Conservation (phyloP, 2,797 vertebrate genomes). For the Delichon dasypus region DNA sequence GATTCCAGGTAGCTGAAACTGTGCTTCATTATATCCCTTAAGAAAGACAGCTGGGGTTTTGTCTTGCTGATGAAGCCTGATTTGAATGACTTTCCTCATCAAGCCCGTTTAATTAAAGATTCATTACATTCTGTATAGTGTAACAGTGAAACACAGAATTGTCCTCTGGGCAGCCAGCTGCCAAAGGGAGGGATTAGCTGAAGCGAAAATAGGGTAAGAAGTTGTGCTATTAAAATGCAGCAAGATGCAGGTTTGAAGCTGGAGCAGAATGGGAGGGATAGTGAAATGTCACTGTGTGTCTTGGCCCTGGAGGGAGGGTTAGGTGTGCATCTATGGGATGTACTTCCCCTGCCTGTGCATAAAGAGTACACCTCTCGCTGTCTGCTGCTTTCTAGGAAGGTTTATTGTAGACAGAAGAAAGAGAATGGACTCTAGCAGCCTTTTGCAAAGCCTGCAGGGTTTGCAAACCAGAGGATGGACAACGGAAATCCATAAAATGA, state of each 20-base stretch:
- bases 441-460: neutral
- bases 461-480: neutral
- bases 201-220: neutral
- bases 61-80: slow-evolving; percentile 32
- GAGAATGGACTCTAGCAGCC: neutral
- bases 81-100: slow-evolving; percentile 54
- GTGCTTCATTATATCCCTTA: neutral
- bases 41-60: slow-evolving; percentile 42
- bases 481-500: neutral
- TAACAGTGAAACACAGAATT: neutral
- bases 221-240: neutral
- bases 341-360: neutral
- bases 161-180: slow-evolving; percentile 8
- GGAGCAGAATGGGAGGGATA: neutral
- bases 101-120: slow-evolving; percentile 52
- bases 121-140: slow-evolving; percentile 14
- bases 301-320: neutral
- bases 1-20: slow-evolving; percentile 37
- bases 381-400: neutral
- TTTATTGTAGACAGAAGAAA: neutral
- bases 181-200: neutral
- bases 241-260: neutral
- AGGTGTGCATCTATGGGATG: neutral
- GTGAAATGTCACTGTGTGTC: neutral
- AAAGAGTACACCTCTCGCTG: neutral